These are phyloP conservation scores for Ladona fulva DNA, from an alignment of 1,140 invertebrate genomes.

Conservation along the genomic window DNA sequence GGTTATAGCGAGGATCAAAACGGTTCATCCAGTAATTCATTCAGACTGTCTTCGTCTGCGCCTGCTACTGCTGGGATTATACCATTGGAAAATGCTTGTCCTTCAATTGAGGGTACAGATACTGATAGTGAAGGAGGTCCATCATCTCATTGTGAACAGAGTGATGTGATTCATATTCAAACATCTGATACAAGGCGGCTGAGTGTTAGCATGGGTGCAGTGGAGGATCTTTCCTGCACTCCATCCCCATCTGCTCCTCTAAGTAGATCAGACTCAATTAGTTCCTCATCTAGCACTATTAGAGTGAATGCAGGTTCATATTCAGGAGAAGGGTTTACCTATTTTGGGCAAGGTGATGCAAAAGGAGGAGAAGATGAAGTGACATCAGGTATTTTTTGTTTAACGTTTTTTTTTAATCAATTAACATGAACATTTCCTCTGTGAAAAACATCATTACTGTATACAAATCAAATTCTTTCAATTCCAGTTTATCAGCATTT, in stretches of 20 bases:
- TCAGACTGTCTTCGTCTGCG: not conserved
- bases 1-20: not conserved
- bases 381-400: not conserved
- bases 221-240: not conserved
- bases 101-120: not conserved
- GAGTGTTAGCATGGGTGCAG: not conserved
- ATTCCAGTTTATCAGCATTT: too few species aligned
- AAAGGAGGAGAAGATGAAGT: not conserved
- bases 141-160: not conserved
- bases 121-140: constrained; percentile 6
- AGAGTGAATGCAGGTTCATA: not conserved
- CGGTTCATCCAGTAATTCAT: not conserved
- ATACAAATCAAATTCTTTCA: too few species aligned
- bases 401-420: not conserved
- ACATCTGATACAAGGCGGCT: not conserved
- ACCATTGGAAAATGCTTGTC: constrained; percentile 20
- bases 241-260: not conserved
- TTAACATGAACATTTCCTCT: too few species aligned
- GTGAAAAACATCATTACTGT: too few species aligned
- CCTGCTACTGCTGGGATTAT: constrained; percentile 16
- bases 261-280: constrained; percentile 10
- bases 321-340: not conserved
- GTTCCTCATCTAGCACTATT: not conserved
- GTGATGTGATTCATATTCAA: not conserved
- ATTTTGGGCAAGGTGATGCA: not conserved